These are phyloP conservation scores for Clistopyga incitator DNA, from an alignment of 2,888 invertebrate species.

Conservation along the genomic window DNA sequence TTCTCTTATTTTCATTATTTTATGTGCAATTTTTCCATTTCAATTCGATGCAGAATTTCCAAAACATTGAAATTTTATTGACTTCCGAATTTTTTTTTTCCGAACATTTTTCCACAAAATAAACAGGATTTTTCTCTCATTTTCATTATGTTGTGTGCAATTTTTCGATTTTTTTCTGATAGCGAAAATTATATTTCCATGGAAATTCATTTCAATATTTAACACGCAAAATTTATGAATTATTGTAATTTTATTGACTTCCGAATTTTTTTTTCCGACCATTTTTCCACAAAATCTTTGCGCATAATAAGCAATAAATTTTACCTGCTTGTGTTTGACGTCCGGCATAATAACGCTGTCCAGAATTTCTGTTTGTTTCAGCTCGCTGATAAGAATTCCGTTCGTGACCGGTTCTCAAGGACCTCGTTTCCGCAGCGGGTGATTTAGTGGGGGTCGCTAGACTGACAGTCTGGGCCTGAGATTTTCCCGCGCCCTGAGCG, in stretches of 20 bases:
- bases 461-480: slow-evolving; percentile 89
- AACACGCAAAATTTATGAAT: too few relatives aligned
- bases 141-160: too few relatives aligned
- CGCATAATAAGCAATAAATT: neutral
- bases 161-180: too few relatives aligned
- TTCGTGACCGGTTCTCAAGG: slow-evolving; percentile 73
- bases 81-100: neutral
- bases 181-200: too few relatives aligned
- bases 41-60: too few relatives aligned
- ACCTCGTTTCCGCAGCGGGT: slow-evolving; percentile 75
- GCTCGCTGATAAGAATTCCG: slow-evolving; percentile 45
- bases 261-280: neutral
- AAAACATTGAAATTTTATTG: too few relatives aligned
- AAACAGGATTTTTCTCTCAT: too few relatives aligned
- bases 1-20: neutral
- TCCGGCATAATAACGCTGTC: slow-evolving; percentile 26
- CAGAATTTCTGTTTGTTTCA: slow-evolving; percentile 38
- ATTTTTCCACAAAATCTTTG: neutral
- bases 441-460: slow-evolving; percentile 72
- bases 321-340: slow-evolving; percentile 56
- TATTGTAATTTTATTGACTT: too few relatives aligned
- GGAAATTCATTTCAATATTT: too few relatives aligned
- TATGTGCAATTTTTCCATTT: neutral
- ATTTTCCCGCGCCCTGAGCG: slow-evolving; percentile 86
- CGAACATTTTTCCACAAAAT: neutral